Evolutionary conservation across 2,113 vertebrate genomes (phyloP), one percentile per base, ranked within the genome.

Genomic region (Sarotherodon lohbergeri): DNA sequence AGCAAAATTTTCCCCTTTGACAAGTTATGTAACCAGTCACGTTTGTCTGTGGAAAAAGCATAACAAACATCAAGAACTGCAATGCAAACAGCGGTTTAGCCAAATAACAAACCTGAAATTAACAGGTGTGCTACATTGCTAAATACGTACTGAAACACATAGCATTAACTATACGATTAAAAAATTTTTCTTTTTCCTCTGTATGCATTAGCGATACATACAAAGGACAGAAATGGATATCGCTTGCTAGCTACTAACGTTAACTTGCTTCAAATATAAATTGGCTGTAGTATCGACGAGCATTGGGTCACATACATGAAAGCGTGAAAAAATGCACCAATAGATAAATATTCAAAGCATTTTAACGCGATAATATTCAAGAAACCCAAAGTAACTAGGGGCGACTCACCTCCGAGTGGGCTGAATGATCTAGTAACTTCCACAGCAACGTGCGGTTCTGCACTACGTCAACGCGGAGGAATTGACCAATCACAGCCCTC

Each of bases 21-120:
- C 22, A 13, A 8, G 48, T 93, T 94, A 94, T 89, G 93, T 91
- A 93, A 92, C 36, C 36, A 24, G 82, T 93, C 87, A 89, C 90
- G 92, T 92, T 90, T 78, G 66, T 52, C 48, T 88, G 78, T 11
- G 50, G 24, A 6, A 73, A 63, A 41, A 80, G 80, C 10, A 91
- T 0, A 50, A 78, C n/a, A 61, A 68, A 19, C 43, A 39, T 41
- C 14, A 48, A 39, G 59, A 13, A 12, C 16, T 1, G 8, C 17
- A 24, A 6, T 19, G 36, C 34, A 66, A 43, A 81, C 61, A 55
- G 4, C 52, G 19, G 9, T 17, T 71, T 27, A 14, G 16, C 61
- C 3, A 9, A 63, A 81, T 11, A 43, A 39, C 9, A 9, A 34
- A 11, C 14, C 1, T 16, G 1, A 63, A 41, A 41, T 6, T 4